Evolutionary conservation across 1,140 invertebrate genomes (phyloP), one percentile per base, ranked within the genome.

Genomic region (Globodera ellingtonae): DNA sequence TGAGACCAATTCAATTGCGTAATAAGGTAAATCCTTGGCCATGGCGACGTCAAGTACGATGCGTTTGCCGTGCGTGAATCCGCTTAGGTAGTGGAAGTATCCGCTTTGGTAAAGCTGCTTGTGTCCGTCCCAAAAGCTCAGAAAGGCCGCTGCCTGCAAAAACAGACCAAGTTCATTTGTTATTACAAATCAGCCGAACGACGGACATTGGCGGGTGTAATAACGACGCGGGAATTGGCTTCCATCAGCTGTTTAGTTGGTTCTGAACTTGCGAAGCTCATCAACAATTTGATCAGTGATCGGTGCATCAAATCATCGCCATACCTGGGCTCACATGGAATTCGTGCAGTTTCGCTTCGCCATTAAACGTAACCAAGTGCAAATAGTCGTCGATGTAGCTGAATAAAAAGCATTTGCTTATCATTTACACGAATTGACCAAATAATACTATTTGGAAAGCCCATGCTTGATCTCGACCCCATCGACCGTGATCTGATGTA

Each of bases 331-430:
- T 21, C 59, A 65, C 59, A 21, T 65, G 59, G 59, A 65, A 65
- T 21, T 65, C 59, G 59, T 65, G 59, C 59, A 65, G n/a, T 21
- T 65, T 65, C 59, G n/a, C 59, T 65, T 65, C 59, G 13, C 59
- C 59, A 21, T 65, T 65, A 2, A 65, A 13, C 59, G 59, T 65
- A 13, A 65, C 59, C 59, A 65, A 21, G n/a, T 65, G 59, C 59
- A 65, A 65, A 65, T 65, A 65, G 59, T 65, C 59, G 59, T 65
- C 59, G 59, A 65, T 65, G 59, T 65, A 21, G 13, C 59, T 65
- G 59, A 13, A 35, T 35, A 35, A 35, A 65, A 65, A 65, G 13
- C 1, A 65, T 21, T 65, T 65, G 3, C 59, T 21, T 21, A 65
- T 13, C 59, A 13, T 21, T 35, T 35, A 35, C 0, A 13, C 3